Evolutionary conservation across 1,140 invertebrate genomes (phyloP), one percentile per base, ranked within the genome.

Genomic region (Chymomyza costata): DNA sequence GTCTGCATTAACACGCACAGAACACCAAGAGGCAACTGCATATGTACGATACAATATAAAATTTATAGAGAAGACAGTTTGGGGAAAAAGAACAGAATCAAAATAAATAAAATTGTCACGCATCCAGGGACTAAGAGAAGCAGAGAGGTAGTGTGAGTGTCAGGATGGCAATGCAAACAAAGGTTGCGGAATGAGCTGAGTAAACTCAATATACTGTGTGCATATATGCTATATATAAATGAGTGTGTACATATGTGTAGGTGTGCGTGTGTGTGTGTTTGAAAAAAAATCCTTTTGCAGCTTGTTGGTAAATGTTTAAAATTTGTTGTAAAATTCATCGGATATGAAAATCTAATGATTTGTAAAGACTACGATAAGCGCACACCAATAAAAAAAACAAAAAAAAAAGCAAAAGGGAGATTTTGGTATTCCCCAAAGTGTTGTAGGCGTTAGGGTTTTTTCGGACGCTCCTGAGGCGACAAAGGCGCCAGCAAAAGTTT

Each of bases 281-380:
- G 38, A 35, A 21, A 25, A 49, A 31, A 31, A 34, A 3, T 65
- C 58, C 43, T 46, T 53, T 34, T 28, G 19, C 21, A n/a, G 7
- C 43, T 38, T 62, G 58, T 63, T 49, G 58, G 45, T 63, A 66
- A 63, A 58, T 54, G 48, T 67, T 60, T 60, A 48, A 60, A 73
- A 80, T 68, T 73, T 73, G 73, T 68, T 80, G 73, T 80, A 73
- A 80, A 80, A 80, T 80, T 80, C 73, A 80, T 80, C 73, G 73
- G 73, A 80, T 80, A 73, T 80, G 73, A 80, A 80, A 80, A 73
- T 80, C 73, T 80, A 80, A 80, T 80, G 73, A 80, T 80, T 80
- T 80, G 73, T 80, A 80, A 80, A 80, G 73, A 65, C 67, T 47
- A 45, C 60, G 73, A 80, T 80, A 80, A 80, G 73, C 67, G 65